Percentiles rank a stretch among this genome's conserved stretches.
These are phyloP conservation scores for Tyrannus savana DNA, from an alignment of 2,113 vertebrate genomes.

Conservation along the genomic window DNA sequence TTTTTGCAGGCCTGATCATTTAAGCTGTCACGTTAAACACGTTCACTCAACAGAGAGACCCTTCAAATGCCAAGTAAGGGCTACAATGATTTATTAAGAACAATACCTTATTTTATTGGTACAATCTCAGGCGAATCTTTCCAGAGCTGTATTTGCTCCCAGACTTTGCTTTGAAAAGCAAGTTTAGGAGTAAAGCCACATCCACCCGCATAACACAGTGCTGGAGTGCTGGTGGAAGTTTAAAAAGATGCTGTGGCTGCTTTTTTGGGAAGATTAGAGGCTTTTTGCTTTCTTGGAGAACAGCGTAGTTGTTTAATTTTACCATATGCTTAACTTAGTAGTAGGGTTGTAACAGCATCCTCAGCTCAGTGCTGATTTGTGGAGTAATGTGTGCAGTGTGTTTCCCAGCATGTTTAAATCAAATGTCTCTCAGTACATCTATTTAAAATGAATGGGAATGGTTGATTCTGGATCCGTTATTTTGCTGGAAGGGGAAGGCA, in stretches of 20 bases:
- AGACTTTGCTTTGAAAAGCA: constrained; percentile 26
- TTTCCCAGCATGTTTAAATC: background rate
- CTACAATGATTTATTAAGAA: constrained; percentile 72
- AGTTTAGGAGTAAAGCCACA: background rate
- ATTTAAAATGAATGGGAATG: background rate
- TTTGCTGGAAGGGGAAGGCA: constrained; percentile 31
- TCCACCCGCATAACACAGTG: accelerated
- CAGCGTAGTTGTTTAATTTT: background rate
- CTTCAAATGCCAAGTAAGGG: constrained; percentile 99
- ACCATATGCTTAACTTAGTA: background rate
- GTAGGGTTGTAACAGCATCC: background rate
- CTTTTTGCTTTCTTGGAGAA: background rate
- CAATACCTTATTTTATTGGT: background rate
- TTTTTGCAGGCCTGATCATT: constrained; percentile 92
- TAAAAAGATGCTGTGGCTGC: background rate
- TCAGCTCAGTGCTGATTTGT: background rate
- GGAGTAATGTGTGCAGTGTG: background rate
- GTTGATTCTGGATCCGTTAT: background rate
- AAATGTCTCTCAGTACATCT: background rate
- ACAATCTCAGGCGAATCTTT: background rate
- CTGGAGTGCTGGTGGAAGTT: background rate
- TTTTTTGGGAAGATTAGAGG: background rate
- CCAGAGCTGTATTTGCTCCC: background rate
- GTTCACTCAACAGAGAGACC: constrained; percentile 99
- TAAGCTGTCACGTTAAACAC: constrained; percentile 99